Evolutionary conservation across 2,797 vertebrate species (phyloP).

Genomic region (Iguana delicatissima): DNA sequence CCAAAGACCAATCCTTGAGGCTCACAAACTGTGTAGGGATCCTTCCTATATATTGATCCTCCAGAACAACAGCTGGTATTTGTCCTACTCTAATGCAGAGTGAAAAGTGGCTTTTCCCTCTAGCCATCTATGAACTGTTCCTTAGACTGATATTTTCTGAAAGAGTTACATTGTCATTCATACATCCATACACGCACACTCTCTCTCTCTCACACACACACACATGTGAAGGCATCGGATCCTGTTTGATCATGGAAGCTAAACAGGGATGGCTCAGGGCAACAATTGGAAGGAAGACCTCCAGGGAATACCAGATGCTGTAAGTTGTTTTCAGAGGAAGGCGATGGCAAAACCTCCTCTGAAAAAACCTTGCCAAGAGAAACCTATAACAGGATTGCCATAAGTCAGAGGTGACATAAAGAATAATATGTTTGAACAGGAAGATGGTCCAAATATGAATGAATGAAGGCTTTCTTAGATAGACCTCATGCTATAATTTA

Average conservation of each 20-base stretch:
- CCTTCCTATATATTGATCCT: not conserved
- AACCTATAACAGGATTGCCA: no score
- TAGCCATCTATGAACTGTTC: not conserved
- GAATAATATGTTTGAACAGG: not conserved
- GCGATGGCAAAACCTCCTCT: no score
- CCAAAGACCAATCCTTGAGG: not conserved
- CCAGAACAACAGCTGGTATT: not conserved
- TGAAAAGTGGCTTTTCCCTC: not conserved
- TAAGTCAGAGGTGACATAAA: not conserved
- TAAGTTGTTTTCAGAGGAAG: no score
- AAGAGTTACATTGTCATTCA: not conserved
- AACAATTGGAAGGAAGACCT: no score
- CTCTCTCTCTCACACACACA: no score
- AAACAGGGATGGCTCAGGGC: no score
- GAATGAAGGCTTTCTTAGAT: not conserved
- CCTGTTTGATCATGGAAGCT: no score
- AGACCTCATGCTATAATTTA: slow-evolving; percentile 2
- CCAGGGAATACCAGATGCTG: no score
- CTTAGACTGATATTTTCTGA: not conserved
- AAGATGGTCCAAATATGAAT: slow-evolving; percentile 3
- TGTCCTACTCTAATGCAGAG: not conserved
- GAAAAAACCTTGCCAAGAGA: no score
- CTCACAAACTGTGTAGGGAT: not conserved
- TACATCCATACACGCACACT: not conserved
- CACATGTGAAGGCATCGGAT: no score